Evolutionary conservation across 2,888 invertebrate species (phyloP).

Genomic region (Cylloceria caligata): DNA sequence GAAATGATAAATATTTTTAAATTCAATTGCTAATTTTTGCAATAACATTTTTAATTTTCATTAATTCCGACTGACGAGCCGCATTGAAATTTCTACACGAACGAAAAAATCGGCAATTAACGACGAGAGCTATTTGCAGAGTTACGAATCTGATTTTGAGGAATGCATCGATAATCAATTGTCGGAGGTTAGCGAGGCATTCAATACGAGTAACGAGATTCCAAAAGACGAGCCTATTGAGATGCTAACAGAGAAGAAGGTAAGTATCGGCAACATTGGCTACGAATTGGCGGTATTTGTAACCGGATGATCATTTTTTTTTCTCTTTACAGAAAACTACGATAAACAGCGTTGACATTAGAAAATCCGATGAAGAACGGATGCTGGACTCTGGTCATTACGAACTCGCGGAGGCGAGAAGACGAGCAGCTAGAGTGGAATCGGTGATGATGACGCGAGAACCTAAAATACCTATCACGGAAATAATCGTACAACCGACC

Average conservation of each 20-base stretch:
- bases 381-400: slow-evolving; percentile 83
- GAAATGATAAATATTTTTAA: no score
- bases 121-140: slow-evolving; percentile 76
- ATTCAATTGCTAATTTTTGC: no score
- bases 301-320: neutral
- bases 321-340: slow-evolving; percentile 66
- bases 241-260: slow-evolving; percentile 73
- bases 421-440: slow-evolving; percentile 79
- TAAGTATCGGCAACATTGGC: slow-evolving; percentile 61
- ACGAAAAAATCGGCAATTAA: slow-evolving; percentile 7
- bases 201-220: slow-evolving; percentile 68
- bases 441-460: slow-evolving; percentile 72
- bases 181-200: slow-evolving; percentile 78
- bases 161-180: slow-evolving; percentile 81
- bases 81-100: neutral
- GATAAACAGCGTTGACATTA: slow-evolving; percentile 72
- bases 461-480: slow-evolving; percentile 67
- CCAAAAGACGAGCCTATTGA: slow-evolving; percentile 77
- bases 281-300: neutral
- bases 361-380: slow-evolving; percentile 78
- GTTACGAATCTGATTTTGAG: slow-evolving; percentile 86
- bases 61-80: no score
- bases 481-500: slow-evolving; percentile 72
- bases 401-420: slow-evolving; percentile 81
- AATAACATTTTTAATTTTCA: no score